Base-by-base conservation (phyloP, 2,888 invertebrate genomes). In the Erannis defoliaria region DNA sequence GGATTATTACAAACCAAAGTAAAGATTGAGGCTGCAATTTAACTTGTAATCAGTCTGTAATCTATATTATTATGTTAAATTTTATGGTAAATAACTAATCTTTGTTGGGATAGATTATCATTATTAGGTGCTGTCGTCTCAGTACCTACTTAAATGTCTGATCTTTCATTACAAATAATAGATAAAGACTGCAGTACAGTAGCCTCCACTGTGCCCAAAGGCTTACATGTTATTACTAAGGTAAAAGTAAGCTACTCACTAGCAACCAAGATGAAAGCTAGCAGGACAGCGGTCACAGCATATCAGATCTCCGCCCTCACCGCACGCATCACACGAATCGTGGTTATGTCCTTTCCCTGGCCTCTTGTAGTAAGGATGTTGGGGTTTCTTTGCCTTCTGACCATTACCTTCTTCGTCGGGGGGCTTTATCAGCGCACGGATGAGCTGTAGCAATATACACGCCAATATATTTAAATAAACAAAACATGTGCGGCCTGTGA, bases 221-320 rank as follows among this genome's bases (percentile, higher is more conserved):
- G 10, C 31, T 10, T 8, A 3, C 31, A 12, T 33, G 33, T 33
- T 33, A 12, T 3, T 33, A 31, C n/a, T n/a, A 33, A 8, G 37
- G 5, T 16, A n/a, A 16, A n/a, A 14, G 16, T 9, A 37, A 4
- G 16, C 33, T 37, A 94, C 95, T 96, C 90, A 98, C 98, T 99
- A 98, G 95, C 99, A 99, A 74, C 97, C 96, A 62, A 98, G 94
- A 92, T 99, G 99, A 89, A 99, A 99, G 66, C 98, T 98, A 29
- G 98, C 97, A 0, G 98, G 98, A 78, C 99, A 99, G 67, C 96
- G 96, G 86, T 99, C 99, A 85, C 99, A 99, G 87, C 98, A 99
- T 61, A 99, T 95, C 35, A 99, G 93, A 86, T 98, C 98, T 2
- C 99, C 99, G 31, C 98, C 98, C 93, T 99, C 99, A 55, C 96